These are phyloP conservation scores for Nebria ingens DNA, from an alignment of 1,140 invertebrate genomes.

Conservation along the genomic window DNA sequence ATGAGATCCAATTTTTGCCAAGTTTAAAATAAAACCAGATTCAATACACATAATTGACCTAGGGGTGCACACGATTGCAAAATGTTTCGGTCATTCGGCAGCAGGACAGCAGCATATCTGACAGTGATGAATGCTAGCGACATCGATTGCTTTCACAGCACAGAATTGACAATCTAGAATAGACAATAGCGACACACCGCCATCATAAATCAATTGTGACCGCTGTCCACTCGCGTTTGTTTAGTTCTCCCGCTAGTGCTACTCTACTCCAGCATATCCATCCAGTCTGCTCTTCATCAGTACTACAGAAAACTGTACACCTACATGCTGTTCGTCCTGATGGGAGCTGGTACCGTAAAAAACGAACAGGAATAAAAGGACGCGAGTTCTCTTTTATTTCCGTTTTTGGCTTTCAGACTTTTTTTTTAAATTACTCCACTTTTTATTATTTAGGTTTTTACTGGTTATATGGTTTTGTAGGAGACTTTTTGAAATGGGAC, in stretches of 20 bases:
- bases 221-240: constrained; percentile 5
- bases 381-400: neutral
- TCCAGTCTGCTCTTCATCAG: neutral
- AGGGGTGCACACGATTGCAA: too few species aligned
- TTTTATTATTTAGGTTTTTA: neutral
- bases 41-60: too few species aligned
- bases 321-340: too few species aligned
- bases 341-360: neutral
- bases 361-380: neutral
- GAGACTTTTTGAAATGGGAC: neutral
- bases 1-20: too few species aligned
- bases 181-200: constrained; percentile 15
- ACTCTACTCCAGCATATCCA: neutral
- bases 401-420: neutral
- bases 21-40: too few species aligned
- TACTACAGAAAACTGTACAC: too few species aligned
- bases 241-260: neutral
- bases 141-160: constrained; percentile 12
- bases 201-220: constrained; percentile 17
- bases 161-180: constrained; percentile 10
- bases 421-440: too few species aligned
- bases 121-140: constrained; percentile 17
- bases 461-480: neutral
- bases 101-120: too few species aligned
- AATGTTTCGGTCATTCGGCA: too few species aligned